Evolutionary conservation across 2,888 invertebrate species (phyloP).

Genomic region (Drosophila demipolita): DNA sequence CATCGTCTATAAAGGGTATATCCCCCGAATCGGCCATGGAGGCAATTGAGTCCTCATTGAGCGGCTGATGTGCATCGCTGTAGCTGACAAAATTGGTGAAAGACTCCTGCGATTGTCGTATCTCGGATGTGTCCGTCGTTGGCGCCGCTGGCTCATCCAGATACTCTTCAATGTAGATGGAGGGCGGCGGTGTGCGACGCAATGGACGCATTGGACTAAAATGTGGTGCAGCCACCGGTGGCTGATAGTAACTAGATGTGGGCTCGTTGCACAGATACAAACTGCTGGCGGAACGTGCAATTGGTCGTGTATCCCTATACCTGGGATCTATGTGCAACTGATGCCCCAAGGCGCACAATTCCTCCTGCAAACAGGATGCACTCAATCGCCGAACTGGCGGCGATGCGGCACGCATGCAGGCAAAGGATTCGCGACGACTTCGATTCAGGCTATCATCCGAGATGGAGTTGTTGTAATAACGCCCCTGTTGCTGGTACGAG

Average conservation of each 20-base stretch:
- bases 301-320: constrained; percentile 84
- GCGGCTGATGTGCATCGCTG: constrained; percentile 83
- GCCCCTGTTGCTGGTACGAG: constrained; percentile 66
- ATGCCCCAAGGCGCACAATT: constrained; percentile 82
- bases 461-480: constrained; percentile 79
- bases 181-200: constrained; percentile 80
- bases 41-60: constrained; percentile 84
- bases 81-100: constrained; percentile 76
- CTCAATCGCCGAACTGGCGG: constrained; percentile 81
- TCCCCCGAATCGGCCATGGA: constrained; percentile 83
- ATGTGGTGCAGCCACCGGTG: constrained; percentile 34
- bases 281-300: constrained; percentile 83
- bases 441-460: constrained; percentile 84
- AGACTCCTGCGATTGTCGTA: constrained; percentile 80
- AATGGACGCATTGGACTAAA: constrained; percentile 72
- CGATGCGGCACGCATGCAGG: constrained; percentile 71
- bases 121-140: constrained; percentile 40
- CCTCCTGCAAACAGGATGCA: constrained; percentile 84
- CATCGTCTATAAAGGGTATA: constrained; percentile 85
- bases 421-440: constrained; percentile 79
- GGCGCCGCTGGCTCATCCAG: constrained; percentile 63
- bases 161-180: constrained; percentile 85
- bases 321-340: constrained; percentile 84
- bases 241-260: constrained; percentile 38
- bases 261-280: constrained; percentile 72